Evolutionary conservation across 2,797 vertebrate genomes (phyloP), one percentile per base, ranked within the genome.

Genomic region (Cheirogaleus major): DNA sequence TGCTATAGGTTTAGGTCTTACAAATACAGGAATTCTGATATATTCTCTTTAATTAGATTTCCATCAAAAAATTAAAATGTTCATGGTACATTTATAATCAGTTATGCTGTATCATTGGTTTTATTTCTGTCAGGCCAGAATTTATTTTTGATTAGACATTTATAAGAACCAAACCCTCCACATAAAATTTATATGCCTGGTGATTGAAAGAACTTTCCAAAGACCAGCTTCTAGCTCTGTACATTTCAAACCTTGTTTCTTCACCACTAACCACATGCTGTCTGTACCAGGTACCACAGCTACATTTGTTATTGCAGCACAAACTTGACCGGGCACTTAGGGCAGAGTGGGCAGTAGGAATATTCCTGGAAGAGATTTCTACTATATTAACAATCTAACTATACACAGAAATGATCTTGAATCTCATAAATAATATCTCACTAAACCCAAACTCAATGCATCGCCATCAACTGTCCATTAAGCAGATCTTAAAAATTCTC

Each of bases 71-170:
- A 84, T 14, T 59, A 70, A 95, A 87, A 48, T 48, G 27, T 67
- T 89, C 89, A 70, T 32, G 43, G 30, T 82, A 70, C 23, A 89
- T 32, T 89, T 92, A 30, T 63, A 78, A 67, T 83, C 23, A 61
- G 70, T 59, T 67, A 89, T 55, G 30, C 38, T 20, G 1, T 43
- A 93, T 92, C 84, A 70, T 52, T 92, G 18, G 83, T 78, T 78
- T 72, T 65, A 93, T 89, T 79, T 32, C 23, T 89, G 20, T 50
- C 63, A 84, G 30, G 65, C 14, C n/a, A 84, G 85, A 95, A 89
- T 32, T 89, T 93, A 76, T 12, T 79, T 70, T 72, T 32, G 11
- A 73, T 52, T 82, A 82, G 27, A 35, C 61, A 76, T n/a, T 52
- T 25, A 72, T 89, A 79, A 41, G 43, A 83, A 93, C 18, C 17